Base-by-base conservation (phyloP, 2,797 vertebrate species). In the Choloepus didactylus region DNA sequence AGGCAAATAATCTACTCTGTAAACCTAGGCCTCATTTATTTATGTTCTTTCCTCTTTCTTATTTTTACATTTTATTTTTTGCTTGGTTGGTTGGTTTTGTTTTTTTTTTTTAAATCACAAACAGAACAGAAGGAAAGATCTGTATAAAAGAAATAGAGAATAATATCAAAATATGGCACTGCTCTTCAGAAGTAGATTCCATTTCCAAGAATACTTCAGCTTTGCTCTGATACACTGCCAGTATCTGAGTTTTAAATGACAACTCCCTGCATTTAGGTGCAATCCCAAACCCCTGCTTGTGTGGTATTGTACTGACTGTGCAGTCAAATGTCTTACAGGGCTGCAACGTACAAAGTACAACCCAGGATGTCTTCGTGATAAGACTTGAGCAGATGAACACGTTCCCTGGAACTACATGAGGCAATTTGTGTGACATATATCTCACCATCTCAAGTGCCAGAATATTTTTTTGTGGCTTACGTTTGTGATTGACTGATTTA, bases 181-280 rank as follows among this genome's bases (percentile, higher is more conserved):
- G 27, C 1, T 67, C 35, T 49, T 92, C 82, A 89, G 49, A 56
- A n/a, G 85, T 75, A 21, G 81, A 96, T 97, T 97, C 96, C 35
- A 85, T 95, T 95, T 94, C 86, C 67, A 93, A 96, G 44, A 83
- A 66, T 67, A 25, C 18, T 96, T 94, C 41, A 81, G 94, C 62
- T 95, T 88, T 93, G 60, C 75, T 51, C 79, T 89, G 64, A 91
- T 54, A 54, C 70, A 77, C 72, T 35, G 76, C 49, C 0, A 11
- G 54, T 80, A 46, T 64, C 67, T 4, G 62, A 75, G 87, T 90
- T 89, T 96, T 86, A 67, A 89, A 46, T 38, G 69, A 73, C 77
- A 84, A 69, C n/a, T 56, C 87, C 35, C 60, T 87, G 62, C 18
- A 89, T 93, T 85, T 95, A 96, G 95, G 79, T 91, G 87, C 94